Evolutionary conservation across 2,797 vertebrate genomes (phyloP).

Genomic region (Tokudaia muenninki): DNA sequence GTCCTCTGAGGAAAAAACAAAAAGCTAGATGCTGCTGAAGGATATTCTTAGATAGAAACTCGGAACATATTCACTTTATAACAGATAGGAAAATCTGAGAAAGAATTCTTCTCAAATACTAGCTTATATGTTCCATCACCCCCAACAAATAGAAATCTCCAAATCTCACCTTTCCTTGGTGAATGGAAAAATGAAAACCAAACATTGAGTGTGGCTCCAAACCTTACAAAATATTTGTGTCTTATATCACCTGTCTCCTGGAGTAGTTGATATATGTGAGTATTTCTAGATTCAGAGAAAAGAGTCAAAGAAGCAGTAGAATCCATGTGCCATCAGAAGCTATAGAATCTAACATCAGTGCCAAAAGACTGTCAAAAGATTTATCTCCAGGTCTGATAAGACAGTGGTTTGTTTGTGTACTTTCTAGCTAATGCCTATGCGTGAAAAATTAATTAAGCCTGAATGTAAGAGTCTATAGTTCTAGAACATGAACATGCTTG

Average conservation of each 20-base stretch:
- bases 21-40: too few relatives aligned
- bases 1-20: too few relatives aligned
- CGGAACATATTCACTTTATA: background rate
- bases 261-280: too few relatives aligned
- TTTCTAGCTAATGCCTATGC: too few relatives aligned
- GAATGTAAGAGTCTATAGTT: fast-evolving
- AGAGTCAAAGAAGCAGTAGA: background rate
- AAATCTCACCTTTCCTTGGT: background rate
- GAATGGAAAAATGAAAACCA: too few relatives aligned
- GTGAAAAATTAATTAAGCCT: background rate
- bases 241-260: background rate
- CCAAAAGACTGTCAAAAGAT: background rate
- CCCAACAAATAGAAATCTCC: background rate
- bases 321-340: background rate
- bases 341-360: background rate
- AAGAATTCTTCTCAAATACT: background rate
- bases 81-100: background rate
- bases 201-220: background rate
- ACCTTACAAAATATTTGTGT: too few relatives aligned
- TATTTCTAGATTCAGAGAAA: background rate
- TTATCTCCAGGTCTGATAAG: background rate
- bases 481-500: background rate
- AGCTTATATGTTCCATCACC: too few relatives aligned
- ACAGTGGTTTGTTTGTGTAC: background rate
- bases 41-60: background rate